These are phyloP conservation scores for Nannoperca australis DNA, from an alignment of 2,797 vertebrate species.

Conservation along the genomic window DNA sequence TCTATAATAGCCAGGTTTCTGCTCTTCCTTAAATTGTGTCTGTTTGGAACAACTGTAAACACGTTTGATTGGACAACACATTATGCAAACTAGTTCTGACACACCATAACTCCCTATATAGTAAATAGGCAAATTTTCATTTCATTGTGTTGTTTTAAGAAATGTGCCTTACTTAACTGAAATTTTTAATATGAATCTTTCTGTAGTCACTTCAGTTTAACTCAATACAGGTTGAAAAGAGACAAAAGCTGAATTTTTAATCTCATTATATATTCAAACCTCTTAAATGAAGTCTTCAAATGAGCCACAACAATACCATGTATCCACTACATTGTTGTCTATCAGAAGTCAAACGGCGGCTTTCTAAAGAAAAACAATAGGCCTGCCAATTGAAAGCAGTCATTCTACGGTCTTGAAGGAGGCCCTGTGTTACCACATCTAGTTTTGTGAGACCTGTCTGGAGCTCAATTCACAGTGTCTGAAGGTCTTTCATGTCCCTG, in stretches of 20 bases:
- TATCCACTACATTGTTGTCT: conserved; percentile 52
- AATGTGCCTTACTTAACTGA: background rate
- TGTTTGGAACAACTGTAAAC: background rate
- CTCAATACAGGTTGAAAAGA: conserved; percentile 9
- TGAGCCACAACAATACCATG: conserved; percentile 50
- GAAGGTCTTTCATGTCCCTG: conserved; percentile 81
- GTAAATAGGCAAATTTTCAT: background rate
- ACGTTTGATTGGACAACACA: background rate
- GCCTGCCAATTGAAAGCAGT: conserved; percentile 67
- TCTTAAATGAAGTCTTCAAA: conserved; percentile 58
- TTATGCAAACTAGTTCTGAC: background rate
- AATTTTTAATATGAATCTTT: conserved; percentile 10
- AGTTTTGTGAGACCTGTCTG: conserved; percentile 81
- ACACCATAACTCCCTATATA: background rate
- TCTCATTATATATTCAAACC: conserved; percentile 45
- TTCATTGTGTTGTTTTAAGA: conserved; percentile 5
- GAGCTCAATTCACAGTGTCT: conserved; percentile 75
- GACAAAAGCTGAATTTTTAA: conserved; percentile 41
- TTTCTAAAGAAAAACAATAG: conserved; percentile 70
- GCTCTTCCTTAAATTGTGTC: background rate
- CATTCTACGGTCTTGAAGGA: conserved; percentile 66
- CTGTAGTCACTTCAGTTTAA: conserved; percentile 26
- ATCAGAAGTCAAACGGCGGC: conserved; percentile 66
- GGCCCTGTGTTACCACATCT: conserved; percentile 72
- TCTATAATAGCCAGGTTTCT: background rate